phyloP scores from a whole-genome alignment of 1,140 invertebrate species.

The Aleiodes sp. region DNA sequence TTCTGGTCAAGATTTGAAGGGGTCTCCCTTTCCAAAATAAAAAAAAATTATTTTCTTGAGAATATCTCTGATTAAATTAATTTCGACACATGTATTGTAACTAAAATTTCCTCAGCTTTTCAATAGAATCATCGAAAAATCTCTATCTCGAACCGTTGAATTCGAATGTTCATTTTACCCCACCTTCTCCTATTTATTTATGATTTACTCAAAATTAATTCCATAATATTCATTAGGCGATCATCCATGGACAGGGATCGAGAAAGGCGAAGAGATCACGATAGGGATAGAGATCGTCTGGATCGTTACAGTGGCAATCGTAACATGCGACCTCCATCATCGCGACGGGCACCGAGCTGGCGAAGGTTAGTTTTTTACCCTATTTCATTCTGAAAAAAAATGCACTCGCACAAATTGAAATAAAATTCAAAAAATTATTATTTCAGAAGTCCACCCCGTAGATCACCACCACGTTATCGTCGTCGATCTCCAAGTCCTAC shows the following conservation, averaged over 20 bases:
- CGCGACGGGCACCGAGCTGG: conserved; percentile 61
- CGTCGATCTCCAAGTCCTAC: conserved; percentile 59
- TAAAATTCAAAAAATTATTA: too few species aligned
- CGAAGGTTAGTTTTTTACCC: conserved; percentile 59
- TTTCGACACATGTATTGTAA: too few species aligned
- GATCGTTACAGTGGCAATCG: conserved; percentile 64
- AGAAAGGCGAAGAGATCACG: conserved; percentile 54
- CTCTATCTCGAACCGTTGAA: too few species aligned
- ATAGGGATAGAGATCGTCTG: conserved; percentile 62
- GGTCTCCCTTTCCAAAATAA: too few species aligned
- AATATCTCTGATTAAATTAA: too few species aligned
- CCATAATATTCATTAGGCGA: conserved; percentile 49
- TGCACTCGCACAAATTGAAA: too few species aligned
- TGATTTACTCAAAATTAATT: neutral
- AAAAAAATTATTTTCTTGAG: too few species aligned
- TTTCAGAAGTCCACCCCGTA: conserved; percentile 53
- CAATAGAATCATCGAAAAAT: too few species aligned
- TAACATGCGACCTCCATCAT: conserved; percentile 61
- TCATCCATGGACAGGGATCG: conserved; percentile 59
- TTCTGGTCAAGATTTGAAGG: too few species aligned
- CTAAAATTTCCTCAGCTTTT: too few species aligned
- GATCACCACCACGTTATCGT: conserved; percentile 57
- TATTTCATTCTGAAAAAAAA: too few species aligned
- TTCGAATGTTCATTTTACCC: too few species aligned
- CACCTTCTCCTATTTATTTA: neutral